A percentile compares a stretch with the other conserved stretches of the same genome.
phyloP scores from a whole-genome alignment of 2,113 vertebrate genomes.

The Carassius carassius region DNA sequence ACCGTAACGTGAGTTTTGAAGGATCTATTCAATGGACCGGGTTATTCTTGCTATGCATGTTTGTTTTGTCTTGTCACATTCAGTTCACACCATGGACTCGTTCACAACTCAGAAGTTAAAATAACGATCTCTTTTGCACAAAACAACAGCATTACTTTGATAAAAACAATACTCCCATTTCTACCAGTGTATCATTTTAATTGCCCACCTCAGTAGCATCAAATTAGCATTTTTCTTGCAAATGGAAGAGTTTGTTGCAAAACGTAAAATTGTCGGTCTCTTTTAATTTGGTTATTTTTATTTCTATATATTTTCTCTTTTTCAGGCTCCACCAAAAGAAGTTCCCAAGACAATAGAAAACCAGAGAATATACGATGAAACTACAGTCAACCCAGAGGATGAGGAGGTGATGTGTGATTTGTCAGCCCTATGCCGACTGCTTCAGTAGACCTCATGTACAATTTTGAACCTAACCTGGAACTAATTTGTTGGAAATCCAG shows the following conservation, averaged over 20 bases:
- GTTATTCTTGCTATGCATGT: background rate
- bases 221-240: no score
- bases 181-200: background rate
- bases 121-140: no score
- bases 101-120: no score
- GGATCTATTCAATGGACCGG: background rate
- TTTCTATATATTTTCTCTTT: background rate
- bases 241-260: background rate
- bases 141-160: no score
- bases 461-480: background rate
- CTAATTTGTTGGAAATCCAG: slow-evolving; percentile 67
- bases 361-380: slow-evolving; percentile 93
- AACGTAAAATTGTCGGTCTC: no score
- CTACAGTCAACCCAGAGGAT: slow-evolving; percentile 90
- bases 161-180: background rate
- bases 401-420: slow-evolving; percentile 82
- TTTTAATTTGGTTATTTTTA: background rate
- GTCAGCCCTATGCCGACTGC: background rate
- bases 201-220: background rate
- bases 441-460: background rate
- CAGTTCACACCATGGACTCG: no score
- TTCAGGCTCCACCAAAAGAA: slow-evolving; percentile 92
- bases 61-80: background rate
- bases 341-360: slow-evolving; percentile 98
- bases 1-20: background rate